A percentile compares a stretch with the other conserved stretches of the same genome.
These are phyloP conservation scores for Drosophila tani DNA, from an alignment of 1,140 invertebrate species.

Conservation along the genomic window DNA sequence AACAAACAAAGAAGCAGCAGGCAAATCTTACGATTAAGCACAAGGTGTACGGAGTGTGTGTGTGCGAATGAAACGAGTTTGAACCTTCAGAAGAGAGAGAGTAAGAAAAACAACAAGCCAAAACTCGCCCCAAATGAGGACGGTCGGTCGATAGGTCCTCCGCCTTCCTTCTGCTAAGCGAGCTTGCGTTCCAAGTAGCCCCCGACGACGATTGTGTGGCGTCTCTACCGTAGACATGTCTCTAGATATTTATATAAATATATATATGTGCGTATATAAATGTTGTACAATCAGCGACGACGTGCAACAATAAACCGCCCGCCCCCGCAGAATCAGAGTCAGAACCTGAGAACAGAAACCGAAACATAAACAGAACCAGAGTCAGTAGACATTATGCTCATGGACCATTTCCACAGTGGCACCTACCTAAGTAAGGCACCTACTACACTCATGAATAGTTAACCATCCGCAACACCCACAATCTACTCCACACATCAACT, in stretches of 20 bases:
- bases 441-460: constrained; percentile 35
- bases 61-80: constrained; percentile 26
- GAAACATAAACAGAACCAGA: constrained; percentile 16
- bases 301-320: constrained; percentile 75
- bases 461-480: constrained; percentile 35
- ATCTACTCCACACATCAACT: constrained; percentile 59
- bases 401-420: constrained; percentile 53
- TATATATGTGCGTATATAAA: constrained; percentile 66
- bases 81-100: neutral
- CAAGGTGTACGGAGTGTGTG: constrained; percentile 28
- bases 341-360: constrained; percentile 17
- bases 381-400: constrained; percentile 49
- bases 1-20: constrained; percentile 33
- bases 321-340: constrained; percentile 17
- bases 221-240: constrained; percentile 62
- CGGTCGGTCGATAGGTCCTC: constrained; percentile 4
- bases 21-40: constrained; percentile 42
- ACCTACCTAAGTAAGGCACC: constrained; percentile 66
- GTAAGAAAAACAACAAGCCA: neutral
- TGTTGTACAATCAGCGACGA: constrained; percentile 82
- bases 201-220: constrained; percentile 65
- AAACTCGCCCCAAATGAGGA: constrained; percentile 28
- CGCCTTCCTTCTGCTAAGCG: constrained; percentile 39
- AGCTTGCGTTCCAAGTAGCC: constrained; percentile 59
- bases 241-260: constrained; percentile 55